These are phyloP conservation scores for Sycophila texana DNA, from an alignment of 2,888 invertebrate genomes.

Conservation along the genomic window DNA sequence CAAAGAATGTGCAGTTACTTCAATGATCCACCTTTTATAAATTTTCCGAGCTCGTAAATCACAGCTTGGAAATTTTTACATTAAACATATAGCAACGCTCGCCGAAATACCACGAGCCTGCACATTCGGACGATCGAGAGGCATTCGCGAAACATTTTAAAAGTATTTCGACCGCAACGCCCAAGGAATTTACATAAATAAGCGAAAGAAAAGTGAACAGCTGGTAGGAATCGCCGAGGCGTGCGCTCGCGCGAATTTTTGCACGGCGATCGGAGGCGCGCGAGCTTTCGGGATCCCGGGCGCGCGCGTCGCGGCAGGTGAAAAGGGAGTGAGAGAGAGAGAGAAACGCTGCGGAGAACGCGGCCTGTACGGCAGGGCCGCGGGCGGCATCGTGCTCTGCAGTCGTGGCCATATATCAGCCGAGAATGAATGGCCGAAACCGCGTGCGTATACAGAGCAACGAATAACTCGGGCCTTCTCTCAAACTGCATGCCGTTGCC, in stretches of 20 bases:
- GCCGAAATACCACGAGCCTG: too few relatives aligned
- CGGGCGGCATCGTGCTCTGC: slow-evolving; percentile 60
- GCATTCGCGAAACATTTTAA: too few relatives aligned
- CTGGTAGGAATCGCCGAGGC: slow-evolving; percentile 69
- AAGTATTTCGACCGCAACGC: too few relatives aligned
- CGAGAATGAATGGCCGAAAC: slow-evolving; percentile 66
- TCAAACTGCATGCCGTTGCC: too few relatives aligned
- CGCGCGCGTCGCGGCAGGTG: slow-evolving; percentile 2
- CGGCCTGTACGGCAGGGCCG: slow-evolving; percentile 8
- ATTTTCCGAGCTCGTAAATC: too few relatives aligned
- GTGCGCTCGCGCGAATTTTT: slow-evolving; percentile 41
- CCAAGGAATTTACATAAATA: too few relatives aligned
- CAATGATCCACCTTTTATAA: too few relatives aligned
- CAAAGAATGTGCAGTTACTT: too few relatives aligned
- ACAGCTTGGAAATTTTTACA: too few relatives aligned
- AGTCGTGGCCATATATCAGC: slow-evolving; percentile 66
- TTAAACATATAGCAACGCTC: too few relatives aligned
- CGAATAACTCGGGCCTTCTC: slow-evolving; percentile 60
- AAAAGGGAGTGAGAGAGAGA: background rate
- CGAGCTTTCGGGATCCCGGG: background rate
- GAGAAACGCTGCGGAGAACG: slow-evolving; percentile 19
- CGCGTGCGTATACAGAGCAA: slow-evolving; percentile 57
- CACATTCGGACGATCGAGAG: too few relatives aligned
- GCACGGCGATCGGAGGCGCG: background rate
- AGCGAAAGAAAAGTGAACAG: slow-evolving; percentile 61